These are phyloP conservation scores for Synergus laeviventris DNA, from an alignment of 2,888 invertebrate species.

Conservation along the genomic window DNA sequence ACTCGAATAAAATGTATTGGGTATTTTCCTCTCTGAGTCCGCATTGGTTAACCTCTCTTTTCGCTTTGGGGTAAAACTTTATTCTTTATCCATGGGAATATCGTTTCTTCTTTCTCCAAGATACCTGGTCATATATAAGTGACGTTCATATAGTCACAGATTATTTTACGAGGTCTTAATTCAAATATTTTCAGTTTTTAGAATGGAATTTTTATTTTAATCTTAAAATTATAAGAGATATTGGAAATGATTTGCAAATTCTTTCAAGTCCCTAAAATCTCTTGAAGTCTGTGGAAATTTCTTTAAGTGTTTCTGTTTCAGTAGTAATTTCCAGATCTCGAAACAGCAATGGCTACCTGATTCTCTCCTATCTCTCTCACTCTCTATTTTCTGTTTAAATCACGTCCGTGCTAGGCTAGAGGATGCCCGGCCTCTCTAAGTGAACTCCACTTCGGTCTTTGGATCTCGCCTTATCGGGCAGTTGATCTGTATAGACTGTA, in stretches of 20 bases:
- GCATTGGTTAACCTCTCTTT: conserved; percentile 62
- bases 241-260: too few species aligned
- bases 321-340: too few species aligned
- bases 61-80: conserved; percentile 46
- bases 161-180: too few species aligned
- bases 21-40: conserved; percentile 64
- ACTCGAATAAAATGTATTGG: conserved; percentile 72
- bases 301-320: too few species aligned
- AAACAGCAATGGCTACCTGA: conserved; percentile 19
- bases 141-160: neutral
- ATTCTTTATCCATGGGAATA: conserved; percentile 11
- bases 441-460: conserved; percentile 44
- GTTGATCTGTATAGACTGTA: conserved; percentile 48
- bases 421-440: conserved; percentile 48
- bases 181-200: too few species aligned
- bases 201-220: too few species aligned
- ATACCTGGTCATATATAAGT: neutral
- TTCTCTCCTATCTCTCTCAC: neutral
- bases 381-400: conserved; percentile 47
- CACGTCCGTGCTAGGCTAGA: conserved; percentile 42
- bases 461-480: conserved; percentile 52
- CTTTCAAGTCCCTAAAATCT: too few species aligned
- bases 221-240: too few species aligned
- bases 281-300: too few species aligned
- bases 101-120: conserved; percentile 6